A percentile compares a stretch with the other conserved stretches of the same genome.
Conservation (phyloP, 2,888 invertebrate genomes). For the Eulithis testata region DNA sequence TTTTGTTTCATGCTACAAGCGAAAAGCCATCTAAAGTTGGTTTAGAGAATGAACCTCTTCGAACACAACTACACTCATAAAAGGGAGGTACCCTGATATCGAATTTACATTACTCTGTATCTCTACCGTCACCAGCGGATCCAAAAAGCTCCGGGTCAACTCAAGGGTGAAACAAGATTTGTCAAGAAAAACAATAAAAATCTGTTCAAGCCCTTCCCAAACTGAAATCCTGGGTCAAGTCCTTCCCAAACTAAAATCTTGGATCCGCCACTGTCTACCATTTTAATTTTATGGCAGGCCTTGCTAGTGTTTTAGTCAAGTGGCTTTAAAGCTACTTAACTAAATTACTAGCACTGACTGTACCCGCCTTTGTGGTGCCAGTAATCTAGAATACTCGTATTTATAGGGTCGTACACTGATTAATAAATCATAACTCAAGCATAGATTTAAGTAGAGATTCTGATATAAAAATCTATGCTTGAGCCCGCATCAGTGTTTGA, state of each 20-base stretch:
- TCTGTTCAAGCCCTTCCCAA: too few species aligned
- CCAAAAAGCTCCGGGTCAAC: too few species aligned
- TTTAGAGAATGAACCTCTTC: slow-evolving; percentile 51
- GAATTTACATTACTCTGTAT: slow-evolving; percentile 65
- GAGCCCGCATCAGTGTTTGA: too few species aligned
- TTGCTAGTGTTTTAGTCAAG: slow-evolving; percentile 2
- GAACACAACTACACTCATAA: slow-evolving; percentile 58
- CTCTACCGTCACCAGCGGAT: slow-evolving; percentile 51
- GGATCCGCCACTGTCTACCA: slow-evolving; percentile 51
- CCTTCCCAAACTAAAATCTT: too few species aligned
- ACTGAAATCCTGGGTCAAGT: too few species aligned
- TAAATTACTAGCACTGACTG: slow-evolving; percentile 1
- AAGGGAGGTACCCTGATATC: slow-evolving; percentile 83
- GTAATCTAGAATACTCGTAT: neutral
- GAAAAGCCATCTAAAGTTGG: neutral
- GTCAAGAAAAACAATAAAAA: too few species aligned
- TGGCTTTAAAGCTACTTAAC: neutral
- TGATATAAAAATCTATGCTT: too few species aligned
- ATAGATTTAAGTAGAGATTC: too few species aligned
- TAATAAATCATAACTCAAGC: too few species aligned
- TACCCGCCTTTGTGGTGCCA: neutral
- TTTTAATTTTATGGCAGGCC: slow-evolving; percentile 48
- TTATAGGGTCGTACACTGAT: neutral
- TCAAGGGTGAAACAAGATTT: too few species aligned
- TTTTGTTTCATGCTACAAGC: too few species aligned